Evolutionary conservation across 2,888 invertebrate species (phyloP).

Genomic region (Zhengitettix transpicula): DNA sequence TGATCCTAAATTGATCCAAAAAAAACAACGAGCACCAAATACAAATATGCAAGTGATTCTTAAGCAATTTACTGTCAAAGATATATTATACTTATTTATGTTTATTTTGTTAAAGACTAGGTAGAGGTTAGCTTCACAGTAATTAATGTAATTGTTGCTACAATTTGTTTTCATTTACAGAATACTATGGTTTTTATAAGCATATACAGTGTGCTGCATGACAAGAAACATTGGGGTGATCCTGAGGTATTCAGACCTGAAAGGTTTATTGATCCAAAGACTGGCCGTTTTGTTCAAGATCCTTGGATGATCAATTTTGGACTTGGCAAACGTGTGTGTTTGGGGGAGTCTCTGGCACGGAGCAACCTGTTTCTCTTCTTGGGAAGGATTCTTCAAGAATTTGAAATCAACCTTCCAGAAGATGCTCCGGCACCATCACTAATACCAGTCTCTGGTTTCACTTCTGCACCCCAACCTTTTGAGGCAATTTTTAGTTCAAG

Average conservation of each 20-base stretch:
- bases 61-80: too few relatives aligned
- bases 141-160: too few relatives aligned
- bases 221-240: conserved; percentile 14
- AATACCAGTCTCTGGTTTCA: conserved; percentile 11
- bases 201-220: conserved; percentile 11
- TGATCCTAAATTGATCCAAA: too few relatives aligned
- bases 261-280: conserved; percentile 9
- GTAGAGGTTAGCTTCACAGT: too few relatives aligned
- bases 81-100: too few relatives aligned
- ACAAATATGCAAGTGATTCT: neutral
- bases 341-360: conserved; percentile 14
- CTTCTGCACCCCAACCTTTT: conserved; percentile 12
- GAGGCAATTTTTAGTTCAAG: neutral
- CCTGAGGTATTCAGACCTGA: conserved; percentile 15
- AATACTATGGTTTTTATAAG: neutral
- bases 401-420: conserved; percentile 10
- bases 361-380: conserved; percentile 13
- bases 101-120: too few relatives aligned
- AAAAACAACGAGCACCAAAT: too few relatives aligned
- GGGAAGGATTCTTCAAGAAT: conserved; percentile 13
- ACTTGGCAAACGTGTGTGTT: conserved; percentile 14
- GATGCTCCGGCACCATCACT: conserved; percentile 9
- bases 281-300: conserved; percentile 12
- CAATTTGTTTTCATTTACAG: neutral
- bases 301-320: conserved; percentile 13